These are phyloP conservation scores for Drosophila neotestacea DNA, from an alignment of 2,888 invertebrate genomes.

Conservation along the genomic window DNA sequence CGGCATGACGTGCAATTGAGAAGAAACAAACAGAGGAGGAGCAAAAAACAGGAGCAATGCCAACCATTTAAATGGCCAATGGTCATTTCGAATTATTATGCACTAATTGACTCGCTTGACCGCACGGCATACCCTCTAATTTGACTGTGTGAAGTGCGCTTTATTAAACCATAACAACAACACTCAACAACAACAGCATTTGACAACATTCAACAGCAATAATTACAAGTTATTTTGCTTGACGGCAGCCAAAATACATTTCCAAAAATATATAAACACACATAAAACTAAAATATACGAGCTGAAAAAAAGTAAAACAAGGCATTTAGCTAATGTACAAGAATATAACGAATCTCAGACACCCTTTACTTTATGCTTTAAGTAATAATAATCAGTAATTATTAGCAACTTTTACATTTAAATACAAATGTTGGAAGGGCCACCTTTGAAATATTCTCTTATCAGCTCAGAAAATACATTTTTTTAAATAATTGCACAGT, in stretches of 20 bases:
- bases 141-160: conserved; percentile 31
- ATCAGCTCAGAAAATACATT: no score
- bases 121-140: conserved; percentile 43
- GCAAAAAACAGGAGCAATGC: background rate
- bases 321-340: background rate
- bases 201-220: conserved; percentile 7
- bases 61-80: conserved; percentile 17
- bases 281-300: conserved; percentile 36
- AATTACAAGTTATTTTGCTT: conserved; percentile 37
- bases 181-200: conserved; percentile 16
- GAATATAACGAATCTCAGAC: background rate
- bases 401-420: no score
- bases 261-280: conserved; percentile 44
- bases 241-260: conserved; percentile 29
- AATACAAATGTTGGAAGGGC: no score
- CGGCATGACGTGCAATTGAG: conserved; percentile 24
- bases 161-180: conserved; percentile 44
- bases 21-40: conserved; percentile 16
- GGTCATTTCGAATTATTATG: conserved; percentile 59
- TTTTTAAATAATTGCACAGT: no score
- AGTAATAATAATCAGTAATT: no score
- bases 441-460: no score
- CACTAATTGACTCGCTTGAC: conserved; percentile 73
- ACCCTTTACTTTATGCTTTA: background rate
- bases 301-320: conserved; percentile 5